A percentile compares a stretch with the other conserved stretches of the same genome.
Evolutionary conservation across 1,140 invertebrate genomes (phyloP).

Genomic region (Drosophila lacertosa): DNA sequence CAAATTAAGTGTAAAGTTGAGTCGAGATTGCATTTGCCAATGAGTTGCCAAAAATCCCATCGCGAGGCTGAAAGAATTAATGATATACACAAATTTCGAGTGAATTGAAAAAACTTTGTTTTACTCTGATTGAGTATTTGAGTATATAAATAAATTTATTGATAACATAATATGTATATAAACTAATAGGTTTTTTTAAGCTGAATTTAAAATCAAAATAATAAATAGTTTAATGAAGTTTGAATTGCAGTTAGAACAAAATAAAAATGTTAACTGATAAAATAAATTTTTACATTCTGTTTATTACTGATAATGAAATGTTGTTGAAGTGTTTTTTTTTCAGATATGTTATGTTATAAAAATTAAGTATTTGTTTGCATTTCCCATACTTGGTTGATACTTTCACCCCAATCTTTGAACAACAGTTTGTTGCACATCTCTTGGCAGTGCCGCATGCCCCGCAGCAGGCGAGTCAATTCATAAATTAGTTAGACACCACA

Average conservation of each 20-base stretch:
- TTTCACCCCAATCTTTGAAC: not conserved
- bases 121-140: too few relatives aligned
- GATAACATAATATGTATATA: too few relatives aligned
- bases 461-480: conserved; percentile 23
- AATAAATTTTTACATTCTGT: too few relatives aligned
- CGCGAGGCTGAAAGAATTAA: not conserved
- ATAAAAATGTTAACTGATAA: too few relatives aligned
- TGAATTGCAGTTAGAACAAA: too few relatives aligned
- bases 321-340: too few relatives aligned
- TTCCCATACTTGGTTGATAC: not conserved
- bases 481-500: conserved; percentile 46
- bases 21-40: conserved; percentile 1
- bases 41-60: conserved; percentile 9
- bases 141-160: too few relatives aligned
- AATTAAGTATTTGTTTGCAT: not conserved
- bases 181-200: too few relatives aligned
- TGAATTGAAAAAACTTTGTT: conserved; percentile 7
- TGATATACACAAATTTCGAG: conserved; percentile 12
- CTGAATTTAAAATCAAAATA: too few relatives aligned
- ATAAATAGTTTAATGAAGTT: too few relatives aligned
- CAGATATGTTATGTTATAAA: too few relatives aligned
- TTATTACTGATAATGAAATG: too few relatives aligned
- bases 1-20: conserved; percentile 57
- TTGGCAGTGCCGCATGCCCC: conserved; percentile 17
- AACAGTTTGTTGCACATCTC: conserved; percentile 13